A percentile compares a stretch with the other conserved stretches of the same genome.
phyloP scores from a whole-genome alignment of 2,113 vertebrate genomes.

The Mustela lutreola region DNA sequence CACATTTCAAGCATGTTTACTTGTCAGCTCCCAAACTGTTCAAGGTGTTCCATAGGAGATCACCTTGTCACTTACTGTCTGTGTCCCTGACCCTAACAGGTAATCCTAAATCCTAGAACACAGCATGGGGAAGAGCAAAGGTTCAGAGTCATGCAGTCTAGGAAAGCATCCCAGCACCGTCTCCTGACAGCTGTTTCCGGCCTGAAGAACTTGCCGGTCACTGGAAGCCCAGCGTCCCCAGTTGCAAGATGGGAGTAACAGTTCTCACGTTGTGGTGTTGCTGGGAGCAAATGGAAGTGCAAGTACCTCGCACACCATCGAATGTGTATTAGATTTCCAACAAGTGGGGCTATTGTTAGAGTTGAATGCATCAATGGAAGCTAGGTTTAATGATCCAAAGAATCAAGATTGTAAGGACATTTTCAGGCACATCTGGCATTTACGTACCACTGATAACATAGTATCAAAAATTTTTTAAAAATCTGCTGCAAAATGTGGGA shows the following conservation, averaged over 20 bases:
- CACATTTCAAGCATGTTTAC: background rate
- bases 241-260: no score
- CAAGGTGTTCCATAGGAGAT: background rate
- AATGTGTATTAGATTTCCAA: background rate
- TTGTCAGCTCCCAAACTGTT: background rate
- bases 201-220: background rate
- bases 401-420: background rate
- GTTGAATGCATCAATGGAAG: background rate
- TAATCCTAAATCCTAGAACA: background rate
- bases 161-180: no score
- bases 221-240: background rate
- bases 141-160: no score
- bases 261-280: background rate
- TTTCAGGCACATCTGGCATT: background rate
- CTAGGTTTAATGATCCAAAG: background rate
- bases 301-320: accelerated
- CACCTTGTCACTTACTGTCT: no score
- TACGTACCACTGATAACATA: background rate
- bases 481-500: background rate
- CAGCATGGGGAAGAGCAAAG: background rate
- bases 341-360: background rate
- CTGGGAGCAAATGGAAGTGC: background rate
- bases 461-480: background rate
- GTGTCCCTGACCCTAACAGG: background rate
- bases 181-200: background rate